Conservation (phyloP, 2,888 invertebrate genomes). For the Mimas tiliae region DNA sequence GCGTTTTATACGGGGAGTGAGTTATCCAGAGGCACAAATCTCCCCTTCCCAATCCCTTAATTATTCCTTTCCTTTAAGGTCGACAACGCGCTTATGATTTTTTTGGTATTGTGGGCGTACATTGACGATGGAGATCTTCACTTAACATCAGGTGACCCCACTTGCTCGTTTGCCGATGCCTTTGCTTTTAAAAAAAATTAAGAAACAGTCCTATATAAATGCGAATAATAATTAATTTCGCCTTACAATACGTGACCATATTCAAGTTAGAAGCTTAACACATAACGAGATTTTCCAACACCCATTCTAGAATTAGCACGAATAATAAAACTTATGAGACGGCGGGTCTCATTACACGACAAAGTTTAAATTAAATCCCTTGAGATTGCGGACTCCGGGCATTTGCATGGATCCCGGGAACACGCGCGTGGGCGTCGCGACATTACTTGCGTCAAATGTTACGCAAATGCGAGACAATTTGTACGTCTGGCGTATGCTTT, state of each 20-base stretch:
- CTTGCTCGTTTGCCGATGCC: too few species aligned
- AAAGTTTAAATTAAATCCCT: slow-evolving; percentile 9
- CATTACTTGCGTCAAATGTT: neutral
- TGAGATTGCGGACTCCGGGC: neutral
- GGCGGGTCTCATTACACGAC: slow-evolving; percentile 8
- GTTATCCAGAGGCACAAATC: too few species aligned
- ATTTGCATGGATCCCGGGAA: slow-evolving; percentile 5
- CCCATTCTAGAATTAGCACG: neutral
- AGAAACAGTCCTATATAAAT: too few species aligned
- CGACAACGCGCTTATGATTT: too few species aligned
- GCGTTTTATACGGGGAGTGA: too few species aligned
- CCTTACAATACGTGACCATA: neutral
- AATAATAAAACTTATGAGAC: slow-evolving; percentile 19
- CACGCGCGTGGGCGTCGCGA: neutral
- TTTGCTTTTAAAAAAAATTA: too few species aligned
- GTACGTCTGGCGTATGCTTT: neutral
- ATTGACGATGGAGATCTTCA: too few species aligned
- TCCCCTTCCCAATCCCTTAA: too few species aligned
- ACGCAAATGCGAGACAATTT: neutral
- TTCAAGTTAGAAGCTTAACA: neutral
- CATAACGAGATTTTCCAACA: neutral
- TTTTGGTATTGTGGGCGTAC: too few species aligned
- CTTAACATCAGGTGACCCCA: too few species aligned
- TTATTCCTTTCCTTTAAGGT: too few species aligned
- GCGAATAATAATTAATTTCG: neutral